These are phyloP conservation scores for Rhea pennata DNA, from an alignment of 2,113 vertebrate genomes.

Conservation along the genomic window DNA sequence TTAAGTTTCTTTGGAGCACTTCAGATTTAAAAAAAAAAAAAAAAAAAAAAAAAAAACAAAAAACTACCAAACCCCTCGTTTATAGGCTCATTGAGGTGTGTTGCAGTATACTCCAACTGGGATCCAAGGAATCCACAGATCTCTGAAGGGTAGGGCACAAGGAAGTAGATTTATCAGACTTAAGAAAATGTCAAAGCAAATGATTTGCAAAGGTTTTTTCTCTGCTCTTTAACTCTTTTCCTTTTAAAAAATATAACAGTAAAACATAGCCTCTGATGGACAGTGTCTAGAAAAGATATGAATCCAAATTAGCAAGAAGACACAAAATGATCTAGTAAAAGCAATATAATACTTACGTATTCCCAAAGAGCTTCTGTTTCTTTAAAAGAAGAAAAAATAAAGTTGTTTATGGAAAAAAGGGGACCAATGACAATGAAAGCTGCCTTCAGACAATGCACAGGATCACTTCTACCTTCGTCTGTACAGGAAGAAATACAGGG, in stretches of 20 bases:
- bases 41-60: too few relatives aligned
- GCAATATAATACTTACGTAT: background rate
- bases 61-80: background rate
- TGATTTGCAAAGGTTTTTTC: background rate
- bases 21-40: background rate
- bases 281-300: background rate
- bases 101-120: background rate
- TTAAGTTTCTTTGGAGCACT: background rate
- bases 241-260: background rate
- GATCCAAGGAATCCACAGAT: background rate
- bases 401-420: background rate
- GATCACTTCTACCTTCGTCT: background rate
- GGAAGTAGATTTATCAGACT: background rate
- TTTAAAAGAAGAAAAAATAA: background rate
- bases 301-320: background rate
- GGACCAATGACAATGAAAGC: background rate
- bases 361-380: background rate
- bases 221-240: background rate
- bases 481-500: background rate
- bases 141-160: background rate
- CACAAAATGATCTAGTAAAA: background rate
- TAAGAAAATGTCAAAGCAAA: background rate
- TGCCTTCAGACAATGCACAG: background rate
- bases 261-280: background rate
- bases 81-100: background rate